A percentile compares a stretch with the other conserved stretches of the same genome.
These are phyloP conservation scores for Sepiola atlantica DNA, from an alignment of 2,888 invertebrate species.

Conservation along the genomic window DNA sequence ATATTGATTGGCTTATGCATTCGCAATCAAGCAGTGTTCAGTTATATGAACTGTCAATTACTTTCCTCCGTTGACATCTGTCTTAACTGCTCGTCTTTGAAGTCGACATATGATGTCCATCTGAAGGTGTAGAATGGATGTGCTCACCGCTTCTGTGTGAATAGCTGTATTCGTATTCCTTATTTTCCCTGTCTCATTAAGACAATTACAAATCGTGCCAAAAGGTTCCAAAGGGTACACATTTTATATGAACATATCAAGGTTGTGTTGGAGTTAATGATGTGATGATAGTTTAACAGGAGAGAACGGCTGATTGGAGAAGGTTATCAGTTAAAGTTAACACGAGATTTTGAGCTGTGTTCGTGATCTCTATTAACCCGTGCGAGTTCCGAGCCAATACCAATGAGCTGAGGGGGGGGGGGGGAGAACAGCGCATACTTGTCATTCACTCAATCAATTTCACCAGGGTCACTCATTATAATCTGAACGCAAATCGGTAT, in stretches of 20 bases:
- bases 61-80: not conserved
- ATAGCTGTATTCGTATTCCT: not conserved
- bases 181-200: not conserved
- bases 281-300: constrained; percentile 32
- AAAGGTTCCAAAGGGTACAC: constrained; percentile 4
- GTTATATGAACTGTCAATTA: not conserved
- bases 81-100: not conserved
- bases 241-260: not conserved
- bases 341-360: not conserved
- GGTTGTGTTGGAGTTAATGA: not conserved
- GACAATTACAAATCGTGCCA: constrained; percentile 10
- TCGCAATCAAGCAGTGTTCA: not conserved
- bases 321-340: constrained; percentile 6
- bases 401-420: not conserved
- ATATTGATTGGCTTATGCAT: not conserved
- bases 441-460: not conserved
- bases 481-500: not conserved
- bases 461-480: not conserved
- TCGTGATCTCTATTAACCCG: constrained; percentile 3
- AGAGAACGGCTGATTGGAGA: not conserved
- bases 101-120: not conserved
- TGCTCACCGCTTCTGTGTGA: not conserved
- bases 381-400: not conserved
- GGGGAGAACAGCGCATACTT: not conserved
- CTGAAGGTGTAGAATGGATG: not conserved